Percentiles rank a stretch among this genome's conserved stretches.
phyloP scores from a whole-genome alignment of 1,140 invertebrate genomes.

The Drosophila pectinifera region DNA sequence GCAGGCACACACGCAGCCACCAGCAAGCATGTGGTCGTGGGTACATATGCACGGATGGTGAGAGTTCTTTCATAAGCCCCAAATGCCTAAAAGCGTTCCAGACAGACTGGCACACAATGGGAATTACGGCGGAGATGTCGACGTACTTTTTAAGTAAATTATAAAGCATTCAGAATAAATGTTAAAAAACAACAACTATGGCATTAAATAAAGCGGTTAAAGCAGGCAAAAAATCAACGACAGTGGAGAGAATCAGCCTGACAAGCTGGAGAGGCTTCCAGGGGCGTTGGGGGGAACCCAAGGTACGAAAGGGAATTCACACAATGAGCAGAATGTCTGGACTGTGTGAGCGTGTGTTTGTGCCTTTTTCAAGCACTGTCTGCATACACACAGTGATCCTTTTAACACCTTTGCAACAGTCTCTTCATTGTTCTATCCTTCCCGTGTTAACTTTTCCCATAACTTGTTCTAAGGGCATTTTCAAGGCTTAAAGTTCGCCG shows the following conservation, averaged over 20 bases:
- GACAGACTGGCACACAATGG: constrained; percentile 53
- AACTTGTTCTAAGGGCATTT: constrained; percentile 8
- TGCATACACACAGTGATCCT: constrained; percentile 5
- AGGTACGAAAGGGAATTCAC: constrained; percentile 40
- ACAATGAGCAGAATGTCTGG: constrained; percentile 58
- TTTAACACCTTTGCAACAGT: constrained; percentile 12
- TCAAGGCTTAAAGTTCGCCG: constrained; percentile 8
- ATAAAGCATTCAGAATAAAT: constrained; percentile 59
- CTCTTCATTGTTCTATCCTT: constrained; percentile 16
- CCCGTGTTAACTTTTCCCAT: background rate
- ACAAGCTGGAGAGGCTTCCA: constrained; percentile 21
- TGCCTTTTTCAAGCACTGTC: constrained; percentile 20
- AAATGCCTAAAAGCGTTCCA: constrained; percentile 44
- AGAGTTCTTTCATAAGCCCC: constrained; percentile 36
- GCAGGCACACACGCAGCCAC: constrained; percentile 5
- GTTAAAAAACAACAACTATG: constrained; percentile 18
- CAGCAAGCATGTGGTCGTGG: background rate
- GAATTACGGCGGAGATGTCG: constrained; percentile 46
- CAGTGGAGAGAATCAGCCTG: constrained; percentile 28
- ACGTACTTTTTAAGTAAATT: constrained; percentile 69
- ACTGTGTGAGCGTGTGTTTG: background rate
- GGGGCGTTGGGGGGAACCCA: constrained; percentile 2
- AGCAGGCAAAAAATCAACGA: constrained; percentile 58
- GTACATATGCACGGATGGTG: constrained; percentile 1
- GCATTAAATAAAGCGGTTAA: constrained; percentile 21